These are phyloP conservation scores for Crossaster papposus DNA, from an alignment of 53 echinoderm and acorn worm genomes.

Conservation along the genomic window DNA sequence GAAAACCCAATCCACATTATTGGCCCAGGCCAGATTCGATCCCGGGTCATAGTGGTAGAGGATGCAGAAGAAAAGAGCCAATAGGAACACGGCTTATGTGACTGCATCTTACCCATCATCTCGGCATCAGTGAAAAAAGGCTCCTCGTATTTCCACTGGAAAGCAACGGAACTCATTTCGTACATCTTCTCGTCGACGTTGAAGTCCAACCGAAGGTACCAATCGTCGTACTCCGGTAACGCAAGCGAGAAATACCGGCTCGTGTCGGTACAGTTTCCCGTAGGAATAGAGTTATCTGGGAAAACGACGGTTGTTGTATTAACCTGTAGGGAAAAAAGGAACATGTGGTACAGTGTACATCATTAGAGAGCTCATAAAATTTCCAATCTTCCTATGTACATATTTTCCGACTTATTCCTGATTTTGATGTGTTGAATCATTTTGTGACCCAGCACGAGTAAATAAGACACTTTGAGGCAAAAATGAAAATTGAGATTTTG, in stretches of 20 bases:
- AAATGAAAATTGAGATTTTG: too few relatives aligned
- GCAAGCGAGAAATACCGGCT: slow-evolving; percentile 3
- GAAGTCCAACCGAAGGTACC: slow-evolving; percentile 32
- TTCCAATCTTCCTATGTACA: too few relatives aligned
- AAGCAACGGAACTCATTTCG: neutral
- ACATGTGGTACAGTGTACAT: neutral
- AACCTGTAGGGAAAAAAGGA: neutral
- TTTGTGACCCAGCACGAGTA: too few relatives aligned
- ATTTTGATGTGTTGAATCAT: too few relatives aligned
- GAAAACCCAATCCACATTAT: too few relatives aligned
- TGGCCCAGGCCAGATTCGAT: too few relatives aligned
- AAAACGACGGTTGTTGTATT: neutral
- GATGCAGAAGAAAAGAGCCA: too few relatives aligned
- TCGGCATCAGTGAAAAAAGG: slow-evolving; percentile 15
- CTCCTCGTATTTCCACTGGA: slow-evolving; percentile 48
- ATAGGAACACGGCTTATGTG: too few relatives aligned
- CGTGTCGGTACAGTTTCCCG: slow-evolving; percentile 27
- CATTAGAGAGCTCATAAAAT: too few relatives aligned
- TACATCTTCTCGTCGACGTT: neutral
- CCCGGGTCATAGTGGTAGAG: too few relatives aligned
- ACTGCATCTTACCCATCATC: neutral
- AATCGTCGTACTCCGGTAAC: neutral
- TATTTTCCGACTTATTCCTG: too few relatives aligned
- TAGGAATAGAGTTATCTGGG: slow-evolving; percentile 6
- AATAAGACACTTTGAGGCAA: too few relatives aligned